Base-by-base conservation (phyloP, 2,888 invertebrate species). In the Teleiodes luculella region DNA sequence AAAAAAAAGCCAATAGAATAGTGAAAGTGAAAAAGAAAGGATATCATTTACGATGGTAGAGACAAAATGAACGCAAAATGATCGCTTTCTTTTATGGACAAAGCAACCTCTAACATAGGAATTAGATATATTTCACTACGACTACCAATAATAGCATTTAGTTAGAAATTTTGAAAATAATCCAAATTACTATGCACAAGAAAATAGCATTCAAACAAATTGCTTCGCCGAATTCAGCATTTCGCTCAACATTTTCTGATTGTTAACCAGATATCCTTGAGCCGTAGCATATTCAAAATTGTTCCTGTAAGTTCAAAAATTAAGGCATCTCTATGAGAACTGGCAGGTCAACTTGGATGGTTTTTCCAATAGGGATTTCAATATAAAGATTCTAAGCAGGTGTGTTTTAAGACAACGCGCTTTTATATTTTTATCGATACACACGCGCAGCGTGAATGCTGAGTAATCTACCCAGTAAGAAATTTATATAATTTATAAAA, bases 341-440 rank as follows among this genome's bases (percentile, higher is more conserved):
- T 62, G 68, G 18, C 39, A 41, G 81, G 60, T 82, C 81, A 74
- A 57, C 55, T 56, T 64, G 55, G 65, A 72, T 82, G 79, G 83
- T 80, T 80, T 72, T 68, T 67, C 75, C 78, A 77, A 77, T 77
- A 76, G 69, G 82, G 80, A 24, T 24, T 24, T 24, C 78, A 76
- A 78, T 83, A 85, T 85, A 78, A 76, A 73, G 78, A 86, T 86
- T 86, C 86, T 80, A 81, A 79, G 83, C 87, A 88, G 87, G 86
- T 87, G 86, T 81, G 74, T 78, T 80, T 78, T 77, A 77, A 82
- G 76, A 78, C 77, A 78, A 79, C 80, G 77, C 80, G 78, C 78
- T 78, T 73, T 71, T 75, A 41, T 51, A 41, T 41, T 41, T 51
- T 24, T 30, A 20, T 20, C 10, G 35, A 10, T 14, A 48, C 48